Evolutionary conservation across 37 sponge, comb jelly and placozoan genomes (phyloP), one percentile per base, ranked within the genome.

Genomic region (Lycopodina hypogea): DNA sequence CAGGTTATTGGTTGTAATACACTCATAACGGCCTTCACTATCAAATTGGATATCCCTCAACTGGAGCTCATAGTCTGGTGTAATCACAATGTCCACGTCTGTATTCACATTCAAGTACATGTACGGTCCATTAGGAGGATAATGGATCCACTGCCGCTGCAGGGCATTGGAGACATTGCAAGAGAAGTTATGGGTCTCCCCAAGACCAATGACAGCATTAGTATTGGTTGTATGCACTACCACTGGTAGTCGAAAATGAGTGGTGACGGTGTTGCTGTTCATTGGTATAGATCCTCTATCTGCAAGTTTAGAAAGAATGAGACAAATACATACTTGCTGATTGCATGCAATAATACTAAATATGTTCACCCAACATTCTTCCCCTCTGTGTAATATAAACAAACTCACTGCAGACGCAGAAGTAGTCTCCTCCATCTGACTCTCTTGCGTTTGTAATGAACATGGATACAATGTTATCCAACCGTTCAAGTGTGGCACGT

Each of bases 381-480:
- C n/a, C n/a, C n/a, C n/a, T n/a, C n/a, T n/a, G n/a, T n/a, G n/a
- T n/a, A n/a, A n/a, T n/a, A n/a, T n/a, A n/a, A n/a, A 30, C 66
- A 65, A 15, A 65, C 66, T 65, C 35, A 65, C 66, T 65, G 35
- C 26, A 65, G 32, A 32, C 33, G 35, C 66, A 65, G 9, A 24
- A 30, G 66, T 65, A 65, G 35, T 65, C 66, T 65, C 66, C 66
- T 14, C 4, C 66, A 32, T 65, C 66, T 14, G 1, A 8, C 35
- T 19, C 11, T 34, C 35, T 3, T 14, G 66, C 66, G 30, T 65
- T 33, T 1, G 30, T 14, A 4, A 65, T 65, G 32, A 3, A 34
- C 3, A 65, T 32, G 17, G 35, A 7, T 15, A 65, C 35, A 58
- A 26, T 26, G 3, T 19, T 32, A 32, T 65, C 59, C 23, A 18